These are phyloP conservation scores for Scalopus aquaticus DNA, from an alignment of 2,113 vertebrate species.

Conservation along the genomic window DNA sequence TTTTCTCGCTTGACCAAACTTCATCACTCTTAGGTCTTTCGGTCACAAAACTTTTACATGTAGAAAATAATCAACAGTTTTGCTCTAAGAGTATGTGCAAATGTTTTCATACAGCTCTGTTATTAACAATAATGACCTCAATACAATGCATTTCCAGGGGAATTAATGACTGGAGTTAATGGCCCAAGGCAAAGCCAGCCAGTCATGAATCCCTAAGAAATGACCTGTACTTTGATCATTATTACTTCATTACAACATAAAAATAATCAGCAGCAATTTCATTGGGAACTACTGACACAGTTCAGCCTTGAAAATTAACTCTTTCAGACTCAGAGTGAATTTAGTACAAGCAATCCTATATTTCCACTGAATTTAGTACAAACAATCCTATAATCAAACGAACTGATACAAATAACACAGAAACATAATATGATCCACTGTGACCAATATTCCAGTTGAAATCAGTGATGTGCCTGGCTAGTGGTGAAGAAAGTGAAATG, in stretches of 20 bases:
- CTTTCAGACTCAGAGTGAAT: constrained; percentile 4
- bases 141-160: constrained; percentile 72
- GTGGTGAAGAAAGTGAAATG: constrained; percentile 45
- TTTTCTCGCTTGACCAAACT: not conserved
- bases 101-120: constrained; percentile 73
- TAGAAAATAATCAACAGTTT: constrained; percentile 71
- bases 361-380: not conserved
- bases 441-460: constrained; percentile 37
- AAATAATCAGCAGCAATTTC: constrained; percentile 80
- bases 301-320: constrained; percentile 73
- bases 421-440: constrained; percentile 16
- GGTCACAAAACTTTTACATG: constrained; percentile 54
- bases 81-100: constrained; percentile 53
- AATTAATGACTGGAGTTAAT: constrained; percentile 81
- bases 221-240: constrained; percentile 76
- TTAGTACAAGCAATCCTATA: not conserved
- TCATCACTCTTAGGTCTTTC: constrained; percentile 31
- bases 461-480: constrained; percentile 28
- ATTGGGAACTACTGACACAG: constrained; percentile 57
- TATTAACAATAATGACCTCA: constrained; percentile 79
- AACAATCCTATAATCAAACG: not conserved
- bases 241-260: constrained; percentile 81
- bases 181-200: constrained; percentile 75
- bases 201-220: constrained; percentile 82
- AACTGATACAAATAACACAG: constrained; percentile 62